Evolutionary conservation across 2,888 invertebrate species (phyloP), one percentile per base, ranked within the genome.

Genomic region (Hermaeophaga mercurialis): DNA sequence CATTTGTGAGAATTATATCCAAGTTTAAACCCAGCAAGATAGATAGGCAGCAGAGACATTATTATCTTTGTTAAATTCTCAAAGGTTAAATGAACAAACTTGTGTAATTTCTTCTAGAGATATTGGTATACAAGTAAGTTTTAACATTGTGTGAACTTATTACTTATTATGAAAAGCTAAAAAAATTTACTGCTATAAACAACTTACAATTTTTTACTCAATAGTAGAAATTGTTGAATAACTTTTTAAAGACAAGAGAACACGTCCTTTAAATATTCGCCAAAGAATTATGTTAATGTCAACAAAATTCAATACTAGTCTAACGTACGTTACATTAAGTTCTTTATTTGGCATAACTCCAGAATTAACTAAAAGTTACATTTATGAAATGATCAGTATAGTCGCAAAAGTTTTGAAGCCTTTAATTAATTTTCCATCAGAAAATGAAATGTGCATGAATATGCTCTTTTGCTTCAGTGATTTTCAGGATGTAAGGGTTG

Each of bases 291-390:
- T 43, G 19, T 33, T 31, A 9, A 26, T 41, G 14, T 18, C 43
- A 12, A 47, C 41, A 28, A 52, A 52, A 39, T 43, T 52, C 15
- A 52, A 52, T 33, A 43, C 19, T 26, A 41, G 39, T 14, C 17
- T 17, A n/a, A 41, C 31, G 22, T 52, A 43, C 31, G 41, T 12
- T n/a, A 31, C 41, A 15, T 41, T 43, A 31, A 24, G 41, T 31
- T 18, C 14, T 22, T 34, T 52, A 19, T 52, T 43, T 43, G 18
- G 33, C 7, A 41, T 52, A n/a, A 31, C 19, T 24, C 17, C 28
- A 12, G 41, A 11, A n/a, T 43, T 33, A 41, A 19, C 41, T 12
- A 26, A 33, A 28, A 52, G 12, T 11, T 41, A 18, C 14, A 18
- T 52, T 15, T 31, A 33, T 33, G 31, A 43, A 28, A 18, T 41